Evolutionary conservation across 2,797 vertebrate genomes (phyloP).

Genomic region (Urophycis tenuis): DNA sequence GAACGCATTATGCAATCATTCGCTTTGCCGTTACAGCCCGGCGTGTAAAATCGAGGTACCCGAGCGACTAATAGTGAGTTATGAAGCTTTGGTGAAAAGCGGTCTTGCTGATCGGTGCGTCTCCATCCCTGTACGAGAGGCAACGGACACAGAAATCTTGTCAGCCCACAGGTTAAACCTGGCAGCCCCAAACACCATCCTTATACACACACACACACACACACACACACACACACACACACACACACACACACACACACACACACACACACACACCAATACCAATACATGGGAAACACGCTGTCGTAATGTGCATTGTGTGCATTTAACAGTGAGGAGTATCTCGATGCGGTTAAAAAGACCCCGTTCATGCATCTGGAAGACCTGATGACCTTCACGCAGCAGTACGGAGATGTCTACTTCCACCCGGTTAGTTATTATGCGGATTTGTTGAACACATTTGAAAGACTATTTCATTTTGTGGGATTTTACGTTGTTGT

Average conservation of each 20-base stretch:
- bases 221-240: too few relatives aligned
- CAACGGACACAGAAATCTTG: slow-evolving; percentile 80
- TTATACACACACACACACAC: background rate
- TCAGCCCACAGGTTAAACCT: slow-evolving; percentile 82
- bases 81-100: slow-evolving; percentile 66
- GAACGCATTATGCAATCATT: background rate
- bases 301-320: background rate
- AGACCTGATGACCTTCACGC: slow-evolving; percentile 76
- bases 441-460: background rate
- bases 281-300: too few relatives aligned
- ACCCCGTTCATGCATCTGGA: slow-evolving; percentile 78
- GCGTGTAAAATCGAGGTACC: slow-evolving; percentile 83
- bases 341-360: slow-evolving; percentile 82
- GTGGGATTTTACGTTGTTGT: too few relatives aligned
- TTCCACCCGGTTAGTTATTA: slow-evolving; percentile 81
- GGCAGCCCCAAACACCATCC: background rate
- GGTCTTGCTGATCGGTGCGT: slow-evolving; percentile 79
- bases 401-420: slow-evolving; percentile 81
- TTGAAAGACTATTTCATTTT: background rate
- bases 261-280: too few relatives aligned
- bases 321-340: slow-evolving; percentile 71
- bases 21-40: slow-evolving; percentile 64
- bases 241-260: too few relatives aligned
- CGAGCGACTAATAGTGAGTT: slow-evolving; percentile 76
- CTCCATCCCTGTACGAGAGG: slow-evolving; percentile 72